Base-by-base conservation (phyloP, 2,888 invertebrate genomes). In the Drosophila antonietae region DNA sequence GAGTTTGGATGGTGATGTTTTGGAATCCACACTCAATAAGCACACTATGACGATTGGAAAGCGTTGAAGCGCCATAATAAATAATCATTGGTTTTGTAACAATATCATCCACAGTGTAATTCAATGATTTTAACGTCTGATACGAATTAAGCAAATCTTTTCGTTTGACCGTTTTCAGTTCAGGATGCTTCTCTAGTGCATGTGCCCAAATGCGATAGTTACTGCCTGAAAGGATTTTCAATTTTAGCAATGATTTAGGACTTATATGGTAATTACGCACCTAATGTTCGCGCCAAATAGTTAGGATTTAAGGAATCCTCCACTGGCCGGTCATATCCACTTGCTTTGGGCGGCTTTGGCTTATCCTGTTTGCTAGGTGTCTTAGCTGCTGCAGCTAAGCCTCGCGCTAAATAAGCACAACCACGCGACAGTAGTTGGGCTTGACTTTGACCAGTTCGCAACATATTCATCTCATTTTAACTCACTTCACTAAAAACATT, bases 41-140 rank as follows among this genome's bases (percentile, higher is more conserved):
- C 51, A 95, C 94, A 83, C 93, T 93, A 69, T 94, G 94, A 80
- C 95, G 95, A 83, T 95, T 95, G 57, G 94, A 94, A 81, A 95
- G 90, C 37, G 94, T 94, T 31, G 94, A 92, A 2, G 94, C 93
- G 80, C 94, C 94, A 89, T 94, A 93, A 60, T 93, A 93, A n/a
- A 96, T 93, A 4, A 96, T 87, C 90, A 94, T 93, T 0, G 95
- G 94, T 78, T 94, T 93, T 2, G 91, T 72, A 46, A 94, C 92
- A 18, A 95, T 94, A 33, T 95, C 94, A 31, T 93, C 79, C 2
- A 94, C 90, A 0, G 92, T 91, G 59, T 94, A 95, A 6, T 93
- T 92, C 47, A 92, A 65, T 0, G 85, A 79, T 63, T 90, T 91
- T 0, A 93, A 72, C 1, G 69, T 68, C 20, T 90, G 76, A 3